phyloP scores from a whole-genome alignment of 2,888 invertebrate genomes.

The Lutraria lutraria region DNA sequence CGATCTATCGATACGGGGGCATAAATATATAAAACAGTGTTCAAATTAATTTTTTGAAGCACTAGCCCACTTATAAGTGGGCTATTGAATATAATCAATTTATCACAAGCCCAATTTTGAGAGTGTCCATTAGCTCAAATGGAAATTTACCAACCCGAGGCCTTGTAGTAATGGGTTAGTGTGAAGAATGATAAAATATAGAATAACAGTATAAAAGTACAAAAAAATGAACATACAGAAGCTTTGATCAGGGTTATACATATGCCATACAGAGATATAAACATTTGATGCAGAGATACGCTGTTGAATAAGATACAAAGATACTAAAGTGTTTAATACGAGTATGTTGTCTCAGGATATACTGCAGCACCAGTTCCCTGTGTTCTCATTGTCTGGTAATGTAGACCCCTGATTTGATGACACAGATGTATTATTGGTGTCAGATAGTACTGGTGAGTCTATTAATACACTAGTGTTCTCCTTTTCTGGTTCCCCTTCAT shows the following conservation, averaged over 20 bases:
- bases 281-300: not conserved
- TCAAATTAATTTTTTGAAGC: too few species aligned
- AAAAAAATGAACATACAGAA: not conserved
- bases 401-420: not conserved
- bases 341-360: conserved; percentile 57
- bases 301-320: not conserved
- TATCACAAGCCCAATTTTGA: too few species aligned
- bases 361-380: conserved; percentile 65
- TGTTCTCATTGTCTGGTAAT: conserved; percentile 12
- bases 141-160: too few species aligned
- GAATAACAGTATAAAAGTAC: not conserved
- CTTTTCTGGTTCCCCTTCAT: conserved; percentile 48
- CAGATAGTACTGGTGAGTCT: conserved; percentile 45
- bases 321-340: not conserved
- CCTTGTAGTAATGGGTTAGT: too few species aligned
- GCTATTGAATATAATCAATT: too few species aligned
- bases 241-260: not conserved
- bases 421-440: conserved; percentile 40
- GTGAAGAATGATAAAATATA: not conserved
- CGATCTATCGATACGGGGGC: too few species aligned
- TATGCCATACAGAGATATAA: not conserved
- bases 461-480: conserved; percentile 64
- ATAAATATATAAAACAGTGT: too few species aligned
- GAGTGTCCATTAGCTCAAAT: too few species aligned
- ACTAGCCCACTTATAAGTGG: too few species aligned